Percentiles rank a stretch among this genome's conserved stretches.
Evolutionary conservation across 2,888 invertebrate species (phyloP).

Genomic region (Chrysolina oricalcia): DNA sequence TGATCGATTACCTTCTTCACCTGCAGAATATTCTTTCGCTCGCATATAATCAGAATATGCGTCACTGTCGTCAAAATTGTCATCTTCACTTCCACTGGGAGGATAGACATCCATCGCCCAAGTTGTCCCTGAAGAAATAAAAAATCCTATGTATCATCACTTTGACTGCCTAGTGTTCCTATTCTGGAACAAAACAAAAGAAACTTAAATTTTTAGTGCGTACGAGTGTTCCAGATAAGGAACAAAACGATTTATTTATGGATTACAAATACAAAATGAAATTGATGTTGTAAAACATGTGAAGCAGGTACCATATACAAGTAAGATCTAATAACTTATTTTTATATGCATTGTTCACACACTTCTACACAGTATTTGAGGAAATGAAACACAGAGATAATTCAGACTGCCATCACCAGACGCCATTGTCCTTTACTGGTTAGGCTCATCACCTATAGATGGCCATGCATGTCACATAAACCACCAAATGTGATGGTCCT

Average conservation of each 20-base stretch:
- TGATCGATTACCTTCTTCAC: not conserved
- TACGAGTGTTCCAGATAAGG: not conserved
- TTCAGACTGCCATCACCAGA: too few relatives aligned
- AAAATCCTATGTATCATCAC: slow-evolving; percentile 1
- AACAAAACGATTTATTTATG: not conserved
- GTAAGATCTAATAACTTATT: not conserved
- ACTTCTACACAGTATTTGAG: not conserved
- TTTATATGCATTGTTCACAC: not conserved
- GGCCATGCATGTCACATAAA: slow-evolving; percentile 1
- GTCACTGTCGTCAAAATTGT: slow-evolving; percentile 2
- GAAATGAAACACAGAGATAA: too few relatives aligned
- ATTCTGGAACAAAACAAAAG: not conserved
- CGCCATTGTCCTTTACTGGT: not conserved
- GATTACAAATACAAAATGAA: not conserved
- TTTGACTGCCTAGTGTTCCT: slow-evolving; percentile 5
- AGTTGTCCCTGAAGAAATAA: not conserved
- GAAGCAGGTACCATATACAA: not conserved
- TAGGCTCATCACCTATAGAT: not conserved
- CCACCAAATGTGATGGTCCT: not conserved
- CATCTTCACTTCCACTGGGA: slow-evolving; percentile 9
- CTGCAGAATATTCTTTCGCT: slow-evolving; percentile 8
- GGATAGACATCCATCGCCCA: not conserved
- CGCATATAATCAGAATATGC: not conserved
- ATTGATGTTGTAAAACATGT: slow-evolving; percentile 6
- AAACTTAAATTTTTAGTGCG: not conserved